Evolutionary conservation across 2,888 invertebrate genomes (phyloP), one percentile per base, ranked within the genome.

Genomic region (Drosophila macrospina): DNA sequence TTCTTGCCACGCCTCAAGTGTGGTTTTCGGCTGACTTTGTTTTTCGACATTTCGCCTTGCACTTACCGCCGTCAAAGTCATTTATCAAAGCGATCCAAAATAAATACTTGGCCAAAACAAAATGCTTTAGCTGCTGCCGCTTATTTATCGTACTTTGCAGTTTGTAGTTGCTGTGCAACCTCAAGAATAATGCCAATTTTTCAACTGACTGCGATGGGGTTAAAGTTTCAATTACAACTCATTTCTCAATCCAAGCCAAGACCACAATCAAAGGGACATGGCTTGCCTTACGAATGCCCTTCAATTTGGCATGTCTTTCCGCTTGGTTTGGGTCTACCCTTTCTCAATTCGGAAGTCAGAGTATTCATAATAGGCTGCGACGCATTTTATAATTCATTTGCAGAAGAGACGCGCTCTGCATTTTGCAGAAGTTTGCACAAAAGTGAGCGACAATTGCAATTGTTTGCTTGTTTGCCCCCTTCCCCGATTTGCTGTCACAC

Each of bases 151-250:
- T 68, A 39, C 60, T 67, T 37, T 59, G n/a, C 8, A n/a, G n/a
- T 3, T 36, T 47, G 48, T 41, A 30, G 47, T 60, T 55, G 37
- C 34, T 47, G 34, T 2, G 13, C 45, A 62, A 37, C 32, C 41
- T 50, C 63, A 56, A 54, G 68, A 45, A 68, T 69, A 77, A 75
- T 70, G 77, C 59, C 78, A 76, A 85, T 83, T 73, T 81, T 64
- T 80, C 79, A 80, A 75, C 48, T 24, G 45, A 55, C 34, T 56
- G 68, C 34, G 20, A 60, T 63, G 61, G 74, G 71, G 66, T 80
- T 69, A 69, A 82, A 78, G 69, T 84, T 83, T 79, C 83, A 83
- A 84, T 83, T 81, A 69, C 75, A 47, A 69, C 20, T 63, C 75
- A 80, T 81, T 75, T 72, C 60, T 79, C 65, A 75, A 36, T 6